phyloP scores from a whole-genome alignment of 2,797 vertebrate species.

The Acanthurus tractus region DNA sequence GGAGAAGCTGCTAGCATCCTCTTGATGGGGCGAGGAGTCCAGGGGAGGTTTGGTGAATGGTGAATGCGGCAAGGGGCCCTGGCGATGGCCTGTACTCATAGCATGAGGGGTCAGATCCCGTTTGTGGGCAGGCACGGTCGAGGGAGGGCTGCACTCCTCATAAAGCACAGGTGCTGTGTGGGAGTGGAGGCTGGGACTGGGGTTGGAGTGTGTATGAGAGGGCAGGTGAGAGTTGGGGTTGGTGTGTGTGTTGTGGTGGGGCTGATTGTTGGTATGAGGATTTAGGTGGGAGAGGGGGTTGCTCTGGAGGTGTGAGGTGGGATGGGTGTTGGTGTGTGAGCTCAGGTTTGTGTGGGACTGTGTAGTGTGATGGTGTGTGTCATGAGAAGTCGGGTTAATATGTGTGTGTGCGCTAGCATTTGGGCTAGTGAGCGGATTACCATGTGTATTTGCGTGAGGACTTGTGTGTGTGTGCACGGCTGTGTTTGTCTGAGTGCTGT shows the following conservation, averaged over 20 bases:
- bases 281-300: slow-evolving; percentile 67
- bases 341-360: slow-evolving; percentile 69
- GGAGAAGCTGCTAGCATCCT: slow-evolving; percentile 94
- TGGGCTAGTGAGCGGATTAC: slow-evolving; percentile 65
- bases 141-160: slow-evolving; percentile 89
- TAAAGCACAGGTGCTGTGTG: slow-evolving; percentile 84
- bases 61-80: slow-evolving; percentile 85
- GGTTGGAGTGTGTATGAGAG: slow-evolving; percentile 61
- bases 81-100: slow-evolving; percentile 85
- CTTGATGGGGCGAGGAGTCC: slow-evolving; percentile 92
- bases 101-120: slow-evolving; percentile 86
- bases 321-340: slow-evolving; percentile 66
- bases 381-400: slow-evolving; percentile 60
- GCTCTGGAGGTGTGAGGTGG: slow-evolving; percentile 67
- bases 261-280: slow-evolving; percentile 79
- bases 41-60: slow-evolving; percentile 87
- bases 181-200: slow-evolving; percentile 70
- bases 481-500: slow-evolving; percentile 84
- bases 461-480: slow-evolving; percentile 81
- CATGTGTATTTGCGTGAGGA: slow-evolving; percentile 81
- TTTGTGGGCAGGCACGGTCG: slow-evolving; percentile 83
- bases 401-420: slow-evolving; percentile 70
- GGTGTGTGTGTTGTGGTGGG: slow-evolving; percentile 75
- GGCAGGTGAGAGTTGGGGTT: slow-evolving; percentile 62
- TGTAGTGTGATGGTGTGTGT: slow-evolving; percentile 72